phyloP scores from a whole-genome alignment of 2,888 invertebrate species.

The Oscheius myriophilus region DNA sequence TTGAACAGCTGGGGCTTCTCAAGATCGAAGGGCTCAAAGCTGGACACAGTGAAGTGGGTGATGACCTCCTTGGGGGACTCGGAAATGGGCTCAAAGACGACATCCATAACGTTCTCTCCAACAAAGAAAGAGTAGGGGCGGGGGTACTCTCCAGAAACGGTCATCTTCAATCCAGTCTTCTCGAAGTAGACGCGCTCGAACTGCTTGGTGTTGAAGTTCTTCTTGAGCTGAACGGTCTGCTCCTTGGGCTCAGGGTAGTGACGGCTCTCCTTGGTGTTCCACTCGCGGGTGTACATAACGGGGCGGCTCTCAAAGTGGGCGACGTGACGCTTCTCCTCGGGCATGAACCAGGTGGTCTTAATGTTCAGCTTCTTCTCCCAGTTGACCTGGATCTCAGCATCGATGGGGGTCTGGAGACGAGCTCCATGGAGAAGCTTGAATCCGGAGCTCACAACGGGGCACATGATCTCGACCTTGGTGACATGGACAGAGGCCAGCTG shows the following conservation, averaged over 20 bases:
- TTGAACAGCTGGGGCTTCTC: conserved; percentile 38
- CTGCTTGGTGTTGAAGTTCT: conserved; percentile 25
- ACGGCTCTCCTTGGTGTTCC: conserved; percentile 38
- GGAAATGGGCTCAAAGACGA: conserved; percentile 34
- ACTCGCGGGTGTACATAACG: conserved; percentile 51
- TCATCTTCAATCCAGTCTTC: conserved; percentile 34
- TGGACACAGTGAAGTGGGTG: conserved; percentile 20
- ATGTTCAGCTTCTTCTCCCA: conserved; percentile 45
- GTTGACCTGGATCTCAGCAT: conserved; percentile 38
- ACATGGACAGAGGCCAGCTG: conserved; percentile 55
- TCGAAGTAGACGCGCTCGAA: conserved; percentile 34
- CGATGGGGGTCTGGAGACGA: conserved; percentile 45
- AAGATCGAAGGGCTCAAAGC: conserved; percentile 29
- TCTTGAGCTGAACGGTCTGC: conserved; percentile 29
- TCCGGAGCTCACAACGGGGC: conserved; percentile 57
- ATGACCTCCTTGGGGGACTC: conserved; percentile 27
- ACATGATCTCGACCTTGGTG: conserved; percentile 44
- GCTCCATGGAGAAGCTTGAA: conserved; percentile 56
- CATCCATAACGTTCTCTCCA: conserved; percentile 40
- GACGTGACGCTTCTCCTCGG: conserved; percentile 43
- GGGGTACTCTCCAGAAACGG: conserved; percentile 36
- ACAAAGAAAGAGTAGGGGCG: conserved; percentile 33
- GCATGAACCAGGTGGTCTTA: conserved; percentile 36
- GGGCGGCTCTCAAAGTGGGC: conserved; percentile 56
- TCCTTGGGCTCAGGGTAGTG: conserved; percentile 51